Evolutionary conservation across 2,113 vertebrate species (phyloP), one percentile per base, ranked within the genome.

Genomic region (Gadus macrocephalus): DNA sequence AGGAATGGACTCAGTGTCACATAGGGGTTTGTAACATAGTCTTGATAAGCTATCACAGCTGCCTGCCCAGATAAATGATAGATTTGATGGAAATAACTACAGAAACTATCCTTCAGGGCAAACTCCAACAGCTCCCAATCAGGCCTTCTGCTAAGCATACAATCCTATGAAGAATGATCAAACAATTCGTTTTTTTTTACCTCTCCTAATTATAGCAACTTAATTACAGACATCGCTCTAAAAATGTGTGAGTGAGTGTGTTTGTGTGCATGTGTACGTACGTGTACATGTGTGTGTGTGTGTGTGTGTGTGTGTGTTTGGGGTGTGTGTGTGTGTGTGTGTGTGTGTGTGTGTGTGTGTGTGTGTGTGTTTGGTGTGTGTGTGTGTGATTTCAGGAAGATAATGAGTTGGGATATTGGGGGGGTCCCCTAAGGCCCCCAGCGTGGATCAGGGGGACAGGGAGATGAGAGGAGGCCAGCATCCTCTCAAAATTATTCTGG

Each of bases 401-500:
- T 91, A 90, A 93, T 91, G 90, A 92, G 89, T 83, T 90, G 83
- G 86, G 90, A 91, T 91, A 91, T 92, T 90, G 88, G 91, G 83
- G 87, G 80, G 79, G 83, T 86, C 85, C 90, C 90, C 90, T 84
- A 80, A 89, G 87, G 89, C 84, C 86, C 86, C 74, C 49, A 78
- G 86, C 71, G 79, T 81, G 85, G 82, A 89, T 88, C 84, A 83
- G 78, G 78, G 91, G 88, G 90, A 91, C 90, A 91, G 87, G 71
- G 71, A 92, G 91, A 94, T 93, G 94, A 94, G 93, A 92, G 91
- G 92, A 93, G 93, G 93, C 89, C 92, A 91, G 93, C 94, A 94
- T 97, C 94, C 94, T 96, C 96, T 96, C 93, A 58, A 95, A 96
- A 96, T 97, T 96, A 97, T 97, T 95, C 93, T 93, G 91, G 91